Base-by-base conservation (phyloP, 2,797 vertebrate species). In the Darevskia nairensis region DNA sequence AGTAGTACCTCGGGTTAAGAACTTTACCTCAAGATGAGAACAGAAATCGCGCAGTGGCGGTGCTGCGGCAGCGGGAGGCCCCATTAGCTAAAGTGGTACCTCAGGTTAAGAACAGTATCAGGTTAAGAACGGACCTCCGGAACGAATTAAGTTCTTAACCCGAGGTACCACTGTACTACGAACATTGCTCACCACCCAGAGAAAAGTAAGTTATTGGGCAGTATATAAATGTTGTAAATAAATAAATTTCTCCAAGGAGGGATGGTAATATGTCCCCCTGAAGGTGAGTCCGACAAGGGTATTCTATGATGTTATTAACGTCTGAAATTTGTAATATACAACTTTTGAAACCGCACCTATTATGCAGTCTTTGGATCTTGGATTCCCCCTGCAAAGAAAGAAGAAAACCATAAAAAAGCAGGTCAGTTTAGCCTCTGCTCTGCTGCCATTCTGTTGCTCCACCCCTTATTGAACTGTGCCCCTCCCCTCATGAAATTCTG, bases 21-120 rank as follows among this genome's bases (percentile, higher is more conserved):
- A 15, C 3, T 55, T 55, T 55, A 55, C 50, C 50, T 55, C 50
- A 55, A 11, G 50, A 55, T 55, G 13, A 55, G 50, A 55, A 55
- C 13, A 15, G 50, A 55, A 55, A 15, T 55, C 3, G 1, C 0
- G 1, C 13, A 0, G 50, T 0, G 13, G 50, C 1, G 1, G 50
- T 1, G 3, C 0, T 1, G 50, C 0, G 13, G 50, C 1, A 55
- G 50, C 13, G 3, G 50, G 13, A 55, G 50, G 13, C 50, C 13
- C 13, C 50, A 15, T 55, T 55, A 55, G 50, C 50, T 55, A 55
- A 55, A 55, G 50, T 55, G 50, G 3, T 55, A 55, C 13, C 50
- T 55, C 13, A 55, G 50, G 50, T 55, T 55, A 55, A 55, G 50
- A 15, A 55, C 13, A 15, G 50, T 15, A 4, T 55, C 50, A 55